Evolutionary conservation across 2,113 vertebrate genomes (phyloP).

Genomic region (Gopherus flavomarginatus): DNA sequence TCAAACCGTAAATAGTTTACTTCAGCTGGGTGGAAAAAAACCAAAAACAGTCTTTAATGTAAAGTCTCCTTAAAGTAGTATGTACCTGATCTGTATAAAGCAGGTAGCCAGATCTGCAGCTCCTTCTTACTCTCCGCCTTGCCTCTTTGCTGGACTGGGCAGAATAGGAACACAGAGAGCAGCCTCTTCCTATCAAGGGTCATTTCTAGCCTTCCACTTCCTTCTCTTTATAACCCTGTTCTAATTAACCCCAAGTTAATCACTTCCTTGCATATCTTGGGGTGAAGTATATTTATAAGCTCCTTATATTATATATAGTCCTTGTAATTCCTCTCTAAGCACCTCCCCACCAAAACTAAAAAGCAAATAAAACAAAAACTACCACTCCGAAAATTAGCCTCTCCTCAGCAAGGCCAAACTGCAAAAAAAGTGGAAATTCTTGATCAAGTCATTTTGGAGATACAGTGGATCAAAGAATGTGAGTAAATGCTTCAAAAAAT

Average conservation of each 20-base stretch:
- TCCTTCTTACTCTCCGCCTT: neutral
- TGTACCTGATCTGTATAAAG: neutral
- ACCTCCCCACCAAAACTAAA: neutral
- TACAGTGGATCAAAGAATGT: neutral
- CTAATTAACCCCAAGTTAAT: neutral
- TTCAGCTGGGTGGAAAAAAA: neutral
- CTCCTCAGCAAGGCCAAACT: too few relatives aligned
- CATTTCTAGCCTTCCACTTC: neutral
- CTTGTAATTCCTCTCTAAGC: too few relatives aligned
- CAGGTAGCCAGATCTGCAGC: neutral
- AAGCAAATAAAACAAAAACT: too few relatives aligned
- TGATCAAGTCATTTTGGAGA: neutral
- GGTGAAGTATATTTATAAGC: neutral
- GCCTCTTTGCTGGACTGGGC: neutral
- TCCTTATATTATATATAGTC: neutral
- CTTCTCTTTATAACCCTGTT: neutral
- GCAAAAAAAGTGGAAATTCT: neutral
- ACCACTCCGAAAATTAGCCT: too few relatives aligned
- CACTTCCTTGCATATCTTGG: neutral
- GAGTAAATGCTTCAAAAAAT: neutral
- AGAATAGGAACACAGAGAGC: accelerated
- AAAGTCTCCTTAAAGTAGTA: neutral
- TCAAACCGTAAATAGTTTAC: neutral
- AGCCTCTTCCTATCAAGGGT: neutral
- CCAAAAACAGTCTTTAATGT: neutral